Percentiles rank a stretch among this genome's conserved stretches.
Evolutionary conservation across 2,113 vertebrate genomes (phyloP).

Genomic region (Coptodon rendalli): DNA sequence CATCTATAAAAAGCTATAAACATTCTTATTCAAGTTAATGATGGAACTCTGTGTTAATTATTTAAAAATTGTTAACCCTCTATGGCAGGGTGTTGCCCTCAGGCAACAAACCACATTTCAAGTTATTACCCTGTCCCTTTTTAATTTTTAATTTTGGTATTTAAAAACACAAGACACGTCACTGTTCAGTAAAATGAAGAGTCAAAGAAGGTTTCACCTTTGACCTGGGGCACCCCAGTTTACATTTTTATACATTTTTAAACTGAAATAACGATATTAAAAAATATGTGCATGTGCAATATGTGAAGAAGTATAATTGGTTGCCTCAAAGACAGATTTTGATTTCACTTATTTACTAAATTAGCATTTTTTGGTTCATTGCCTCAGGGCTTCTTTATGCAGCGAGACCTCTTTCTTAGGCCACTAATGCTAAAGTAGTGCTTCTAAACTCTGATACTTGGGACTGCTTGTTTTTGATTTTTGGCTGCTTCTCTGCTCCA

Average conservation of each 20-base stretch:
- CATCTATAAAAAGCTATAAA: not conserved
- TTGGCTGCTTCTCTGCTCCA: not conserved
- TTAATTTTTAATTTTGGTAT: not conserved
- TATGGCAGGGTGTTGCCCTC: not conserved
- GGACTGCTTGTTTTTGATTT: not conserved
- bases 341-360: not conserved
- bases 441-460: not conserved
- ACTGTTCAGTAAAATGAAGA: not conserved
- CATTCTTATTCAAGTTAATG: not conserved
- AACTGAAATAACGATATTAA: not conserved
- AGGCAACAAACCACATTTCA: not conserved
- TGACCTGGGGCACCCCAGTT: not conserved
- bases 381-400: not conserved
- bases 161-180: not conserved
- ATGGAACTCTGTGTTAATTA: not conserved
- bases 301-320: not conserved
- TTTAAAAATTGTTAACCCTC: not conserved
- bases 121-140: not conserved
- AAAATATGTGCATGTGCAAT: not conserved
- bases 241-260: not conserved
- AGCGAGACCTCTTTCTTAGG: not conserved
- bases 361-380: not conserved
- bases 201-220: not conserved
- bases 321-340: not conserved
- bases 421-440: not conserved